Percentiles rank a stretch among this genome's conserved stretches.
phyloP scores from a whole-genome alignment of 35 echinoderm and acorn worm genomes.

The Lytechinus pictus region DNA sequence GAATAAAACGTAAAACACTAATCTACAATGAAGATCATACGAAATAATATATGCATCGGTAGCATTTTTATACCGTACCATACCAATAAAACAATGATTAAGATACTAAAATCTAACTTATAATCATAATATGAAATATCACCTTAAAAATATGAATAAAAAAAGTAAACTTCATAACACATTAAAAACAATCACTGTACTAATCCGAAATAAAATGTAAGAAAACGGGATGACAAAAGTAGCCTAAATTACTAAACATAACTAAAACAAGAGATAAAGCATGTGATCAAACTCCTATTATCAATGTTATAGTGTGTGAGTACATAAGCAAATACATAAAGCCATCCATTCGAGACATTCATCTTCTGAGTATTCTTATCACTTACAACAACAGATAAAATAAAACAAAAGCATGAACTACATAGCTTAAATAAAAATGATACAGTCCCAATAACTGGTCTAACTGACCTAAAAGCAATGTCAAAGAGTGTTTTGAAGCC shows the following conservation, averaged over 20 bases:
- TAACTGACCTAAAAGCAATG: neutral
- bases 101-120: neutral
- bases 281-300: neutral
- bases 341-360: neutral
- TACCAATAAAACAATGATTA: neutral
- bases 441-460: neutral
- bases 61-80: neutral
- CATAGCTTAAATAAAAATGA: neutral
- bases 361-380: too few relatives aligned
- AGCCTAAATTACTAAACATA: neutral
- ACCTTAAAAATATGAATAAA: neutral
- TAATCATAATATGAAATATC: neutral
- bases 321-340: neutral
- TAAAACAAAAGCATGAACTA: neutral
- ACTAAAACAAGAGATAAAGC: neutral
- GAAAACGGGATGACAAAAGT: neutral
- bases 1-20: neutral
- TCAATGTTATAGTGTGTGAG: neutral
- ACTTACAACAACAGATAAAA: too few relatives aligned
- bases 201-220: neutral
- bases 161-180: neutral
- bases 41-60: neutral
- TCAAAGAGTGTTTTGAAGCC: neutral
- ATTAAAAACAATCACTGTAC: neutral
- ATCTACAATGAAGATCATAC: neutral